These are phyloP conservation scores for Margarornis squamiger DNA, from an alignment of 2,797 vertebrate species.

Conservation along the genomic window DNA sequence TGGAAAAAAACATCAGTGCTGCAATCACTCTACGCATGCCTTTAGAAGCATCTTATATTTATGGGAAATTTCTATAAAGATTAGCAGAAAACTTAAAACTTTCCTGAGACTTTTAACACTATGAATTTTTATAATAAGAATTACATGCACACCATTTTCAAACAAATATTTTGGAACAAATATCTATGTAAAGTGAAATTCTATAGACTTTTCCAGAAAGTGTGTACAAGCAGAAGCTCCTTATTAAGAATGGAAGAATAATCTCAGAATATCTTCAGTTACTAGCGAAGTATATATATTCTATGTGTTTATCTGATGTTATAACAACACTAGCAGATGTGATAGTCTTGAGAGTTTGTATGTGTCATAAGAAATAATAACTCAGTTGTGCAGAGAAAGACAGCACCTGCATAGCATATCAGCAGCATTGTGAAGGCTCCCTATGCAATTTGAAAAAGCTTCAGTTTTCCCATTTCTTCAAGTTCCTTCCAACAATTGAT, in stretches of 20 bases:
- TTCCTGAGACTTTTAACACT: neutral
- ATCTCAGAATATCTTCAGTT: neutral
- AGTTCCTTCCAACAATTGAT: neutral
- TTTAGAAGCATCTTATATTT: neutral
- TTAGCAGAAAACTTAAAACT: neutral
- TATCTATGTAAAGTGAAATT: neutral
- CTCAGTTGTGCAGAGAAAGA: neutral
- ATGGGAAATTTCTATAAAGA: neutral
- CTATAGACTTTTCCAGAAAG: neutral
- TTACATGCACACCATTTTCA: accelerated
- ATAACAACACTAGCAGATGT: neutral
- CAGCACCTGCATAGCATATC: neutral
- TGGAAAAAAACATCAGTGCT: neutral
- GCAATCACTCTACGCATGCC: neutral
- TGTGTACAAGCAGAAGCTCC: neutral
- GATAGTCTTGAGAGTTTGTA: neutral
- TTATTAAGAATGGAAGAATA: neutral
- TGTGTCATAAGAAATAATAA: neutral
- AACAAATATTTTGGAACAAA: neutral
- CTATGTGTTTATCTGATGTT: neutral
- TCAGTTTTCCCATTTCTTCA: neutral
- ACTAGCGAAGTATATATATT: neutral
- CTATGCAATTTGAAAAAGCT: neutral
- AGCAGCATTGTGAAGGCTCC: neutral
- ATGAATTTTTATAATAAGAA: neutral